These are phyloP conservation scores for Hesperia comma DNA, from an alignment of 2,888 invertebrate genomes.

Conservation along the genomic window DNA sequence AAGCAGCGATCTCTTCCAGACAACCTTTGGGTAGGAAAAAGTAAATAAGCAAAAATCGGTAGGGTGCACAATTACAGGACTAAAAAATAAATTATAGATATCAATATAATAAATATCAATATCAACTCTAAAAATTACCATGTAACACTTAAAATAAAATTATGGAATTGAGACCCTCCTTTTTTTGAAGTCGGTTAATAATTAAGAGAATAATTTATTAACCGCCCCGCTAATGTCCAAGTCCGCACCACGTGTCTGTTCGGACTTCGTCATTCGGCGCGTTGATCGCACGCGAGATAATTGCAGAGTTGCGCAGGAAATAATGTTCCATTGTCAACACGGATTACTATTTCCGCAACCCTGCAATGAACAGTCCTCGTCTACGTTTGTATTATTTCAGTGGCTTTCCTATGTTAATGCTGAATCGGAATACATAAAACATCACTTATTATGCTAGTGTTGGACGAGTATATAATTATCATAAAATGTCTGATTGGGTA, in stretches of 20 bases:
- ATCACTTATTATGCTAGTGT: not conserved
- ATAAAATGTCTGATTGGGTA: too few relatives aligned
- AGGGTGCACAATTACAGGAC: too few relatives aligned
- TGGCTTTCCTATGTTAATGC: not conserved
- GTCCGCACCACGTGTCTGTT: slow-evolving; percentile 31
- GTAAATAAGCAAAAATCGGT: too few relatives aligned
- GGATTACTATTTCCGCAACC: slow-evolving; percentile 16
- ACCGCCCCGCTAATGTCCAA: slow-evolving; percentile 33
- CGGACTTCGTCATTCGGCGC: slow-evolving; percentile 47
- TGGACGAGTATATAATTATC: too few relatives aligned
- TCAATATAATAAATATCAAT: too few relatives aligned
- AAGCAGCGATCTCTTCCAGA: too few relatives aligned
- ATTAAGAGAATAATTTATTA: not conserved
- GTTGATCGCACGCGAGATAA: slow-evolving; percentile 44
- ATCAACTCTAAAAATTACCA: too few relatives aligned
- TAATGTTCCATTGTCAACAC: slow-evolving; percentile 17
- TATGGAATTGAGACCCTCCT: too few relatives aligned
- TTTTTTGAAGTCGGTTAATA: too few relatives aligned
- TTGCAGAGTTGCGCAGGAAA: slow-evolving; percentile 39
- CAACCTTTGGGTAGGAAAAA: too few relatives aligned
- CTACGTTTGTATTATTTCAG: not conserved
- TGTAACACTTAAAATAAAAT: too few relatives aligned
- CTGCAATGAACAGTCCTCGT: not conserved
- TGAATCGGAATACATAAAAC: not conserved
- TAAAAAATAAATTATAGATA: too few relatives aligned